Evolutionary conservation across 2,797 vertebrate genomes (phyloP).

Genomic region (Echiichthys vipera): DNA sequence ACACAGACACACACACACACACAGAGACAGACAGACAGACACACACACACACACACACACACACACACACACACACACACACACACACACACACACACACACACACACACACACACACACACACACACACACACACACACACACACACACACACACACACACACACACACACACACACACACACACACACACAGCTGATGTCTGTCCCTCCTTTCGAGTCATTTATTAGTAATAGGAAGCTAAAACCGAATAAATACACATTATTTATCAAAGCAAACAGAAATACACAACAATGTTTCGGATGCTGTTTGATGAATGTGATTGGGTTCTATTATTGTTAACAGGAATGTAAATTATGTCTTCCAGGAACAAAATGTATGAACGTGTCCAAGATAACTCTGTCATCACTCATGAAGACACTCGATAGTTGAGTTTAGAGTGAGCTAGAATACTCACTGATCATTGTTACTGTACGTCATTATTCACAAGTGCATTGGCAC

Average conservation of each 20-base stretch:
- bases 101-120: no score
- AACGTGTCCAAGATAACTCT: neutral
- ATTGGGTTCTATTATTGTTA: neutral
- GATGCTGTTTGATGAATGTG: neutral
- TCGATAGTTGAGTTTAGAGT: neutral
- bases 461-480: neutral
- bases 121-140: neutral
- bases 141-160: no score
- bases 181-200: neutral
- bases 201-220: neutral
- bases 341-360: neutral
- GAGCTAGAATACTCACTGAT: neutral
- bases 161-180: neutral
- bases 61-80: neutral
- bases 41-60: neutral
- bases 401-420: neutral
- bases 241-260: slow-evolving; percentile 16
- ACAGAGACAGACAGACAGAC: no score
- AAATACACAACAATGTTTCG: neutral
- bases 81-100: no score
- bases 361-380: neutral
- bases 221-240: neutral
- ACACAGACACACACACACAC: no score
- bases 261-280: slow-evolving; percentile 14
- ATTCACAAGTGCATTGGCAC: neutral